A percentile compares a stretch with the other conserved stretches of the same genome.
phyloP scores from a whole-genome alignment of 2,888 invertebrate genomes.

The Atethmia centrago region DNA sequence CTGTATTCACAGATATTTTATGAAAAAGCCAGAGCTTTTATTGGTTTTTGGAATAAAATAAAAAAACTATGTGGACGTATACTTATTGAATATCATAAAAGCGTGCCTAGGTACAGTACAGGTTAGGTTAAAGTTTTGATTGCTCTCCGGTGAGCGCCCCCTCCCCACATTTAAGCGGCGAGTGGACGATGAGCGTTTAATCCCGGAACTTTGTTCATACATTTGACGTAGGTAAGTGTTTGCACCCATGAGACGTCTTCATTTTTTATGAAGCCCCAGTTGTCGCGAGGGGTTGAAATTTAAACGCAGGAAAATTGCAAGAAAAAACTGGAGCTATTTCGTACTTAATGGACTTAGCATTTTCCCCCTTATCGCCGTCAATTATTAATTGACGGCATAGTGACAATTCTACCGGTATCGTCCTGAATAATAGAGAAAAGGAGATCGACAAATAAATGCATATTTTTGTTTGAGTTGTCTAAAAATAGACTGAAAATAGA shows the following conservation, averaged over 20 bases:
- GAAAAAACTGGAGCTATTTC: constrained; percentile 11
- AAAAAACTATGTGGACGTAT: not conserved
- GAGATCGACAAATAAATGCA: not conserved
- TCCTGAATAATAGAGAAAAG: constrained; percentile 19
- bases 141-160: constrained; percentile 63
- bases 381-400: constrained; percentile 39
- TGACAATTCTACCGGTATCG: constrained; percentile 14
- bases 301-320: constrained; percentile 14
- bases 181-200: constrained; percentile 70
- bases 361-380: constrained; percentile 17
- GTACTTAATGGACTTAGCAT: constrained; percentile 35
- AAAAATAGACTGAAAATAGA: constrained; percentile 11
- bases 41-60: constrained; percentile 10
- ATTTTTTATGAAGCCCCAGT: constrained; percentile 45
- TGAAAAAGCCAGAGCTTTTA: not conserved
- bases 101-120: constrained; percentile 44
- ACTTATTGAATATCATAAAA: constrained; percentile 30
- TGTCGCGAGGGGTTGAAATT: constrained; percentile 9
- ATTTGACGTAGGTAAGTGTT: constrained; percentile 58
- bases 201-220: constrained; percentile 74
- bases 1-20: constrained; percentile 18
- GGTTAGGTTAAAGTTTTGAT: constrained; percentile 74
- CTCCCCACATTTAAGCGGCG: constrained; percentile 34
- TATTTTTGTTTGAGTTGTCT: not conserved
- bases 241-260: constrained; percentile 43